Conservation (phyloP, 2,888 invertebrate species). For the Xestia ashworthii region DNA sequence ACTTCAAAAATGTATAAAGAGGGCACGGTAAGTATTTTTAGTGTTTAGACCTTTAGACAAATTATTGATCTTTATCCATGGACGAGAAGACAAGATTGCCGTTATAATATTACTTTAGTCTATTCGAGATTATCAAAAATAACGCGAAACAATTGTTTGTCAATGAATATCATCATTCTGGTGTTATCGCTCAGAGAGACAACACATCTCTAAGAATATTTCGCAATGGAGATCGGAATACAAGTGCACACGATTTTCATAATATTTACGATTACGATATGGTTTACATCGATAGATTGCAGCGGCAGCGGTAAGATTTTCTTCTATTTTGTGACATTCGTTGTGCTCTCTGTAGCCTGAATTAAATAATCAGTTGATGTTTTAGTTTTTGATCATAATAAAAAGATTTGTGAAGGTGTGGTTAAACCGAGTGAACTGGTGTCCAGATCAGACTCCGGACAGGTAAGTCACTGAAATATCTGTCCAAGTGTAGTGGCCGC, state of each 20-base stretch:
- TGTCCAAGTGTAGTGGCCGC: not conserved
- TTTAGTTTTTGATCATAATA: not conserved
- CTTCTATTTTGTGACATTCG: not conserved
- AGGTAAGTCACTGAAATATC: not conserved
- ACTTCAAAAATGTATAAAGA: too few relatives aligned
- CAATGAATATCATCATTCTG: constrained; percentile 11
- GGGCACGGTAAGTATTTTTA: too few relatives aligned
- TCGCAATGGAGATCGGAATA: constrained; percentile 17
- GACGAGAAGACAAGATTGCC: not conserved
- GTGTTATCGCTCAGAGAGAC: not conserved
- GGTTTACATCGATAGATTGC: not conserved
- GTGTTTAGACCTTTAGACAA: not conserved
- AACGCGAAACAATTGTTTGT: not conserved
- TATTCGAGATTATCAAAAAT: not conserved
- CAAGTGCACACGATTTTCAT: not conserved
- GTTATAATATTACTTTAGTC: too few relatives aligned
- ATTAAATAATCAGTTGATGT: not conserved
- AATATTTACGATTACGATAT: constrained; percentile 4
- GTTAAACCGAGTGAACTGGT: not conserved
- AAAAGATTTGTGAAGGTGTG: not conserved
- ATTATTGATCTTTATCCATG: not conserved
- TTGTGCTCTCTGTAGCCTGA: too few relatives aligned
- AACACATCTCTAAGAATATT: constrained; percentile 7
- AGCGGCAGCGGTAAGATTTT: constrained; percentile 24
- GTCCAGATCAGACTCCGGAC: not conserved